Percentiles rank a stretch among this genome's conserved stretches.
phyloP scores from a whole-genome alignment of 2,888 invertebrate genomes.

The Parascotia fuliginaria region DNA sequence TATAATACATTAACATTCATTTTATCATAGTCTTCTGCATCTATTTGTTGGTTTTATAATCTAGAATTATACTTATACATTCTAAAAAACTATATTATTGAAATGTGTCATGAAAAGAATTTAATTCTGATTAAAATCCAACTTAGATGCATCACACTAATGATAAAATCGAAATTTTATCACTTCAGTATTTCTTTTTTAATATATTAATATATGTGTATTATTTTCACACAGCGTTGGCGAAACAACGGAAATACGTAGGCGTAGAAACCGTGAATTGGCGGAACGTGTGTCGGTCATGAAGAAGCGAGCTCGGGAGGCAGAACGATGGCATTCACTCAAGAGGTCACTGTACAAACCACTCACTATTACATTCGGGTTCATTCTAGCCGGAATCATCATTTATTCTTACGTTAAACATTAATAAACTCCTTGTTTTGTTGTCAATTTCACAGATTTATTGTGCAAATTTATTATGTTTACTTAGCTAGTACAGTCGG shows the following conservation, averaged over 20 bases:
- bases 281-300: conserved; percentile 77
- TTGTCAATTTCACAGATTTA: conserved; percentile 6
- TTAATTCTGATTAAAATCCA: not conserved
- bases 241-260: conserved; percentile 52
- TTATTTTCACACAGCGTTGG: conserved; percentile 25
- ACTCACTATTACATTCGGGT: conserved; percentile 89
- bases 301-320: conserved; percentile 88
- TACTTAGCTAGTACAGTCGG: not conserved
- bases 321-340: conserved; percentile 89
- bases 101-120: too few species aligned
- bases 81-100: too few species aligned
- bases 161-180: too few species aligned
- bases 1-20: too few species aligned
- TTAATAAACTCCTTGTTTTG: conserved; percentile 43
- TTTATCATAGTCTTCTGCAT: too few species aligned
- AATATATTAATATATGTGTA: too few species aligned
- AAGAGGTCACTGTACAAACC: conserved; percentile 93
- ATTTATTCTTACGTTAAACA: conserved; percentile 86
- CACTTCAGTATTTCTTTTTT: too few species aligned
- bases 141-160: not conserved
- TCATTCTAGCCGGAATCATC: conserved; percentile 88
- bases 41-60: not conserved
- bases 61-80: too few species aligned
- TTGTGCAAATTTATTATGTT: conserved; percentile 1
- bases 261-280: conserved; percentile 62